Conservation (phyloP, 2,797 vertebrate species). For the Florisuga fusca region DNA sequence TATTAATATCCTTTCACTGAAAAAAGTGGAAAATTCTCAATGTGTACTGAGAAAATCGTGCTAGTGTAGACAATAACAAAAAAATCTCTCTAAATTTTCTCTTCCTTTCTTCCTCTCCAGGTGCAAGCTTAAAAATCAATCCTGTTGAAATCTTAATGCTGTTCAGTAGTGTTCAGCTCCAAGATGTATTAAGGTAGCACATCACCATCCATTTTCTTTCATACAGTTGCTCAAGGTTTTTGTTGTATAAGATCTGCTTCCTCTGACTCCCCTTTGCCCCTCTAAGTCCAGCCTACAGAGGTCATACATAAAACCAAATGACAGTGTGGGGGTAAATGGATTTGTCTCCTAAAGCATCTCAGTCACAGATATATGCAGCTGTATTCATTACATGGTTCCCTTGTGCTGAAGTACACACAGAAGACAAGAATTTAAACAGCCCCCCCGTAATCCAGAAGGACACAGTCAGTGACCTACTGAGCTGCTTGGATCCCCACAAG, state of each 20-base stretch:
- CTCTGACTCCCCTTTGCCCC: neutral
- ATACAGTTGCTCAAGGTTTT: neutral
- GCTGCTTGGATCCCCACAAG: too few relatives aligned
- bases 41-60: neutral
- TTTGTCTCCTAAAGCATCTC: too few relatives aligned
- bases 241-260: neutral
- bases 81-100: conserved; percentile 5
- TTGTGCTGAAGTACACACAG: too few relatives aligned
- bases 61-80: neutral
- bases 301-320: neutral
- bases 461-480: too few relatives aligned
- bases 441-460: too few relatives aligned
- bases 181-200: neutral
- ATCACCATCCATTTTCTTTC: neutral
- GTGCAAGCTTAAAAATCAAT: neutral
- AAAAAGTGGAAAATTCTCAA: neutral
- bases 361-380: too few relatives aligned
- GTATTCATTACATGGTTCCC: too few relatives aligned
- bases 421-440: too few relatives aligned
- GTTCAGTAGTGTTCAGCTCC: neutral
- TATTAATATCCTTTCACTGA: neutral
- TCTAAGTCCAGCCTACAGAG: neutral
- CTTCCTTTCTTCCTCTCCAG: neutral
- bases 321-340: too few relatives aligned
- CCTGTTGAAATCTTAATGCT: neutral